These are phyloP conservation scores for Dipodomys ordii DNA, from an alignment of 2,113 vertebrate genomes.

Conservation along the genomic window DNA sequence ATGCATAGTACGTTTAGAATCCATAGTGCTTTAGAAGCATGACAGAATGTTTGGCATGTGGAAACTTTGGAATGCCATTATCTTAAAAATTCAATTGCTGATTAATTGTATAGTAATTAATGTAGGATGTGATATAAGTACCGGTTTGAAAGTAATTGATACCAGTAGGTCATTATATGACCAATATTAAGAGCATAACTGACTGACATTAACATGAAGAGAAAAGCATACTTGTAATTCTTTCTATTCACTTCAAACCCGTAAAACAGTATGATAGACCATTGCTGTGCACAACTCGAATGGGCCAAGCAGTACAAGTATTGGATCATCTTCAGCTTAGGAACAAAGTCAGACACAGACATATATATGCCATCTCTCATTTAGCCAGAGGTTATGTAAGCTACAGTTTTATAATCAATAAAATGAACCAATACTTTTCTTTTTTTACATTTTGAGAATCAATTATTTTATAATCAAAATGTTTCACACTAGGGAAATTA, in stretches of 20 bases:
- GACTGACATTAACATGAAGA: not conserved
- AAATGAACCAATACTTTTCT: not conserved
- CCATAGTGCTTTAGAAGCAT: not conserved
- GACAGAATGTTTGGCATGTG: not conserved
- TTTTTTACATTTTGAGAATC: not conserved
- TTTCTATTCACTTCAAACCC: not conserved
- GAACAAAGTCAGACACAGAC: not conserved
- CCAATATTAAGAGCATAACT: not conserved
- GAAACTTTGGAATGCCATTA: not conserved
- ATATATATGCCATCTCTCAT: not conserved
- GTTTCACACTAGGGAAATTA: not conserved
- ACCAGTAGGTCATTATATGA: not conserved
- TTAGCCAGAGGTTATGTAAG: not conserved
- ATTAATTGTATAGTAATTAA: constrained; percentile 43
- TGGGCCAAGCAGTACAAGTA: not conserved
- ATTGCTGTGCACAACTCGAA: not conserved
- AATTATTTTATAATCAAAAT: not conserved
- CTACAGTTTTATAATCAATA: not conserved
- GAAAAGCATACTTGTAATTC: not conserved
- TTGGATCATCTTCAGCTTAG: not conserved
- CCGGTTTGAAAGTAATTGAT: not conserved
- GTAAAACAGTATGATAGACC: not conserved
- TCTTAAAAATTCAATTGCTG: not conserved
- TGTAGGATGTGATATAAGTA: not conserved
- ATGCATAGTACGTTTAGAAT: not conserved